These are phyloP conservation scores for Tiliqua scincoides DNA, from an alignment of 2,113 vertebrate genomes.

Conservation along the genomic window DNA sequence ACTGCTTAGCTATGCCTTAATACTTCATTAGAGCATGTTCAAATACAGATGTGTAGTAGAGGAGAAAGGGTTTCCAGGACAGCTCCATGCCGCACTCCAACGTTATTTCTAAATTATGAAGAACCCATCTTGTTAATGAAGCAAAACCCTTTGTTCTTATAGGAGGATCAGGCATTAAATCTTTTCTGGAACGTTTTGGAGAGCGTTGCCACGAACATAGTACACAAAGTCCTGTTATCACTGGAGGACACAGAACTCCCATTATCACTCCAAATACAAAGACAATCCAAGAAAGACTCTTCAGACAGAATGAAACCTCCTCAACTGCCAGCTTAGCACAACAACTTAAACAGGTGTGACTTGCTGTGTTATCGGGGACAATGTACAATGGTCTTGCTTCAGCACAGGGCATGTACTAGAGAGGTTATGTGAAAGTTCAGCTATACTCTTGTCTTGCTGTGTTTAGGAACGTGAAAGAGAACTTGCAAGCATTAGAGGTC, in stretches of 20 bases:
- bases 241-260: conserved; percentile 68
- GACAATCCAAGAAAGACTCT: conserved; percentile 84
- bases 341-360: conserved; percentile 87
- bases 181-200: conserved; percentile 93
- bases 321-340: conserved; percentile 82
- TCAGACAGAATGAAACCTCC: conserved; percentile 81
- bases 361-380: neutral
- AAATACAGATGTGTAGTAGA: neutral
- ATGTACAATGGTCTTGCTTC: neutral
- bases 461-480: conserved; percentile 91
- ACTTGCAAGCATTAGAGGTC: conserved; percentile 85
- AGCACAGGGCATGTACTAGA: neutral
- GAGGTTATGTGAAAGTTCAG: neutral
- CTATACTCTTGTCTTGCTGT: neutral
- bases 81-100: neutral
- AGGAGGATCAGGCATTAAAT: conserved; percentile 85
- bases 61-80: neutral
- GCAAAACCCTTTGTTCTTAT: conserved; percentile 45
- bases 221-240: conserved; percentile 67
- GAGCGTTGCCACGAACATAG: conserved; percentile 85
- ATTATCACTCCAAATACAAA: conserved; percentile 84
- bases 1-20: neutral
- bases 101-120: neutral
- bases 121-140: conserved; percentile 17
- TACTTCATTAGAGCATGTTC: neutral